phyloP scores from a whole-genome alignment of 2,797 vertebrate species.

The Sebastes steindachneri region DNA sequence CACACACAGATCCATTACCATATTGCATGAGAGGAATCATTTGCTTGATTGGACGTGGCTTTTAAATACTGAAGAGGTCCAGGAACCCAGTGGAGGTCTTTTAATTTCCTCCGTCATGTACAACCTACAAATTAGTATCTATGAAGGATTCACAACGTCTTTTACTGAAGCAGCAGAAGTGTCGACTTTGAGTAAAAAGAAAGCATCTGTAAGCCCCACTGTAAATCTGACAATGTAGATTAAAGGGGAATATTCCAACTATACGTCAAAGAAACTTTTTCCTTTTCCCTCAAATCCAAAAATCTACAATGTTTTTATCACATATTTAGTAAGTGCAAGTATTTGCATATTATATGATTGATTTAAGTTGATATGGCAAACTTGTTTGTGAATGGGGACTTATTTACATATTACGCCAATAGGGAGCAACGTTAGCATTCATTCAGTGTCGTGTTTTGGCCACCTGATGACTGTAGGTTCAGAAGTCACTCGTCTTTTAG shows the following conservation, averaged over 20 bases:
- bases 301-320: background rate
- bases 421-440: background rate
- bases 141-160: conserved; percentile 36
- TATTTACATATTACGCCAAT: background rate
- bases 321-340: background rate
- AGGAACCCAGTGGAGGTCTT: conserved; percentile 49
- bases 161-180: background rate
- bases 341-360: background rate
- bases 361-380: background rate
- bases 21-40: conserved; percentile 94
- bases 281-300: background rate
- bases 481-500: background rate
- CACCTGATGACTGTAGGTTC: background rate
- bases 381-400: background rate
- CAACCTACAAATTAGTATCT: conserved; percentile 50
- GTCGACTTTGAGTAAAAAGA: background rate
- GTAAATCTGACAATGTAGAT: background rate
- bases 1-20: conserved; percentile 81
- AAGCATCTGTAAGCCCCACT: background rate
- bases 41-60: conserved; percentile 96
- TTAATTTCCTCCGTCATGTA: conserved; percentile 53
- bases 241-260: background rate
- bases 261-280: background rate
- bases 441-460: background rate
- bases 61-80: conserved; percentile 84